phyloP scores from a whole-genome alignment of 2,113 vertebrate genomes.

The Smithornis capensis region DNA sequence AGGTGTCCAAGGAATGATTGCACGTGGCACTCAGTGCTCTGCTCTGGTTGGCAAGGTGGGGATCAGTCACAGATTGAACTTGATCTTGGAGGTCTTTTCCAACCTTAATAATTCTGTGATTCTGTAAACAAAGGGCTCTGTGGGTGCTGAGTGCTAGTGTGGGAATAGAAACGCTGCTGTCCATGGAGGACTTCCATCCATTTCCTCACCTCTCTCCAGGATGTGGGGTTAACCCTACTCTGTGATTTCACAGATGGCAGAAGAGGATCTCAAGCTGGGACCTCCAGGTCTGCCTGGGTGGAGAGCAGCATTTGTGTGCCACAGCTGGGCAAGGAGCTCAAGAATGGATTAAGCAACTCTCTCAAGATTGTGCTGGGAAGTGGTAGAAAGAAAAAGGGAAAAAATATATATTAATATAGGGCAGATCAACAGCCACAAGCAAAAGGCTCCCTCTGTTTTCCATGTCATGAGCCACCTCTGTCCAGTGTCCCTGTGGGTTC shows the following conservation, averaged over 20 bases:
- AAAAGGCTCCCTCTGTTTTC: background rate
- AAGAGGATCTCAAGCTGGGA: background rate
- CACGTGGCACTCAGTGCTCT: background rate
- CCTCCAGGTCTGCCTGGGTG: background rate
- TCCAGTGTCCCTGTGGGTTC: background rate
- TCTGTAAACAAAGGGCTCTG: background rate
- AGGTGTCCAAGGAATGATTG: background rate
- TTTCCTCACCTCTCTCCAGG: background rate
- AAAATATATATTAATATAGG: rapidly evolving
- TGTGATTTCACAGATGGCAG: background rate
- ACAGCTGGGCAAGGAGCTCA: background rate
- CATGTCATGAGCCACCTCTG: rapidly evolving
- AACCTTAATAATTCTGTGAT: rapidly evolving
- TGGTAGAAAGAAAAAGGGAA: background rate
- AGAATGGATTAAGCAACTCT: background rate
- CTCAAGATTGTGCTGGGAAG: background rate
- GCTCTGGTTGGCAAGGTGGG: background rate
- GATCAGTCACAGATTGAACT: background rate
- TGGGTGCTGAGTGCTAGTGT: background rate
- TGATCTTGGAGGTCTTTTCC: background rate
- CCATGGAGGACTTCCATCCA: background rate
- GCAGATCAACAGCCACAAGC: background rate
- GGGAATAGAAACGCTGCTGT: background rate
- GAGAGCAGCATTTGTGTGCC: background rate
- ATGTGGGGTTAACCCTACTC: rapidly evolving